Base-by-base conservation (phyloP, 2,888 invertebrate species). In the Nemotelus nigrinus region DNA sequence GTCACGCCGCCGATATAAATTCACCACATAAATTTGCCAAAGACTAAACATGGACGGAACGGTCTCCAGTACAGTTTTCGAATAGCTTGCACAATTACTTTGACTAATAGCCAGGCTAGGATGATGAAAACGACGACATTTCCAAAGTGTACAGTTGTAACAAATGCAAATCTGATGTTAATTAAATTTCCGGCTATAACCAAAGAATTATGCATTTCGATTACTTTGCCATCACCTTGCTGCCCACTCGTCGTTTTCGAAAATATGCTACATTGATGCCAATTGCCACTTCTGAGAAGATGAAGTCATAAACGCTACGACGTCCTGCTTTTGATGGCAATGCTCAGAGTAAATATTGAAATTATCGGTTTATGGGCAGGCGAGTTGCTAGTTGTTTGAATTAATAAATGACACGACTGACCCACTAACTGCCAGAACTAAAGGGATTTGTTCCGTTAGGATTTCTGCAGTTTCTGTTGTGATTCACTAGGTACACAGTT, bases 151-250 rank as follows among this genome's bases (percentile, higher is more conserved):
- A 7, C 25, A 8, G 10, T 57, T 4, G 57, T 57, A 57, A 25
- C 1, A 8, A 3, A 57, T 57, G 57, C 10, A 57, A 57, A 57
- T 10, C 7, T 25, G 57, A 10, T 10, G n/a, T 57, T 57, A 25
- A 57, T 57, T 57, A 57, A 57, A 57, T 57, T 57, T 57, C 57
- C 57, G 57, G 57, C 25, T 25, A 57, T 57, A 57, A 57, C 10
- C 25, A 57, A 4, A 57, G 10, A 57, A 57, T 57, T 57, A 57
- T 57, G 5, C 10, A 10, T 57, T 57, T 57, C 57, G 10, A 5
- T 57, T 10, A 57, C 25, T 25, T 10, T 57, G 2, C 10, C 57
- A 57, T 57, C 25, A 8, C 57, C 10, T 57, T 25, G 53, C 10
- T 7, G 53, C 53, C 25, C 25, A 25, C 25, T 25, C 25, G 1